Conservation (phyloP, 2,797 vertebrate genomes). For the Hafferia zeledoni region DNA sequence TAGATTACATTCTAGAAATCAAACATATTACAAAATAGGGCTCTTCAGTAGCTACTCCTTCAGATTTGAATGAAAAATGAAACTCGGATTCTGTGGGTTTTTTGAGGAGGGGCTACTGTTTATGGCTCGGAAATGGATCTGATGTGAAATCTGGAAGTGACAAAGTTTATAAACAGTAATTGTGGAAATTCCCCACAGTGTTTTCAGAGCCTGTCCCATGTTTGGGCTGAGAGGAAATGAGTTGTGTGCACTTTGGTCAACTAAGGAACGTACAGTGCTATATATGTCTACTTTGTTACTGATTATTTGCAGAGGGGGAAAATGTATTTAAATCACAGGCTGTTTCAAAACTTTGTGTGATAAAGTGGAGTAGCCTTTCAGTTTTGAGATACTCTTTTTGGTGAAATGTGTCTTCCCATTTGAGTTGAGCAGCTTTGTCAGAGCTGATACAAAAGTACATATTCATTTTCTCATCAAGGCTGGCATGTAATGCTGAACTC, state of each 20-base stretch:
- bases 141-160: background rate
- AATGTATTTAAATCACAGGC: background rate
- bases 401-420: background rate
- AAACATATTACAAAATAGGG: background rate
- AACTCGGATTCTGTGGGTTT: fast-evolving
- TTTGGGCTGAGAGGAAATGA: background rate
- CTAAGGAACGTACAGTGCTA: background rate
- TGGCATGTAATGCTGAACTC: background rate
- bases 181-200: background rate
- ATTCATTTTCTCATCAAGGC: background rate
- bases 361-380: background rate
- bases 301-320: background rate
- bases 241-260: background rate
- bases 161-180: background rate
- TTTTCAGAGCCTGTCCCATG: background rate
- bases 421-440: background rate
- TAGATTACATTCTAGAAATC: background rate
- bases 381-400: background rate
- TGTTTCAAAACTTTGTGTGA: fast-evolving
- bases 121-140: background rate
- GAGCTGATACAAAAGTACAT: background rate
- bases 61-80: background rate
- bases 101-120: background rate
- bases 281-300: background rate
- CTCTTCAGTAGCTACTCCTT: background rate